Evolutionary conservation across 2,888 invertebrate species (phyloP), one percentile per base, ranked within the genome.

Genomic region (Dromius quadrimaculatus): DNA sequence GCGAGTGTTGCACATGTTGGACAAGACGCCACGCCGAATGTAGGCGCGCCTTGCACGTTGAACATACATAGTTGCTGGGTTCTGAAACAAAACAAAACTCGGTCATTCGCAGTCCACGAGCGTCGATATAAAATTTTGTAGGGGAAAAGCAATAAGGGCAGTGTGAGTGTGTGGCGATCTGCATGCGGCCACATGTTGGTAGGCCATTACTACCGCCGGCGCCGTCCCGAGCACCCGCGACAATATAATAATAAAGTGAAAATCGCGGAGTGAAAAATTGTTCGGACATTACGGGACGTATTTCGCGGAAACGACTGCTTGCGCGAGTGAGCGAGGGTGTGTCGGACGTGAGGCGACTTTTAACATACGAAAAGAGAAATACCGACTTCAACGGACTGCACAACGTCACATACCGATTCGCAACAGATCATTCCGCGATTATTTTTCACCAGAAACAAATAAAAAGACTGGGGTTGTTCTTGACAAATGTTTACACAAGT

Each of bases 11-110:
- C 22, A 94, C 97, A 82, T 98, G 98, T 81, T 97, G 97, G 38
- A 98, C 89, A 72, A 98, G 86, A 71, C 92, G 88, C 98, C 98
- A 98, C 4, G 98, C 97, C n/a, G 96, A 96, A 76, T 91, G 91
- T 76, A 94, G 90, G 59, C 93, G 90, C 74, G 93, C 92, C 79
- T 95, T 95, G 86, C 98, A 98, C 75, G 96, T 95, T 50, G 92
- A 93, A 80, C 97, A 98, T 75, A 95, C 92, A 83, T 96, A 93
- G 86, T 93, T 94, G 84, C 92, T 92, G 74, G 97, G 97, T 85
- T 97, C 97, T 95, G 91, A 73, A 88, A 89, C 82, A 84, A 77
- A 79, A 77, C 73, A 73, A 54, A 73, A 74, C 57, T 13, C 34
- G 41, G 36, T 54, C 28, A 54, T 68, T 36, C 41, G 20, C 41